Conservation (phyloP, 2,113 vertebrate species). For the Stomatorhinus ivindoensis region DNA sequence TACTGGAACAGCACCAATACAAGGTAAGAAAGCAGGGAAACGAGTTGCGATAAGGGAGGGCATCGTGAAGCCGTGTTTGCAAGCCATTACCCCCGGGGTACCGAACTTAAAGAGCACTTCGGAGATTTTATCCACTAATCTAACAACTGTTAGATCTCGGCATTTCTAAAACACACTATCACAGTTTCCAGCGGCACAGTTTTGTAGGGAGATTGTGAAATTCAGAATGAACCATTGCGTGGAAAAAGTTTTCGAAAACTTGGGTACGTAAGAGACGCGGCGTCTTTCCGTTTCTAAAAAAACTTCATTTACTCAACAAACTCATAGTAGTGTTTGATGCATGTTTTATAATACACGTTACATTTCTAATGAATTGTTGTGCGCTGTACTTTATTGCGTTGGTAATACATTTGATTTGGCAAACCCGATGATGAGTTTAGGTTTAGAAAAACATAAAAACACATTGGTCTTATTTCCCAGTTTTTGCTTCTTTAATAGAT, state of each 20-base stretch:
- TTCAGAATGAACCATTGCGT: not conserved
- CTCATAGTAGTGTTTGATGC: not conserved
- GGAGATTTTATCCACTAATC: not conserved
- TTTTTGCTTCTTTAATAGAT: not conserved
- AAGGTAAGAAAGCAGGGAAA: not conserved
- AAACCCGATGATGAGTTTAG: not conserved
- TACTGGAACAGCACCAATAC: constrained; percentile 23
- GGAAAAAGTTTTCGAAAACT: not conserved
- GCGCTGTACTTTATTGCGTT: not conserved
- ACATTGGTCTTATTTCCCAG: not conserved
- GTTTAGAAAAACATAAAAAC: not conserved
- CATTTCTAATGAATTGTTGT: not conserved
- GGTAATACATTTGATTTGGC: not conserved
- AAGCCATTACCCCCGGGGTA: not conserved
- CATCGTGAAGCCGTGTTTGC: not conserved
- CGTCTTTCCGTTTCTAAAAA: not conserved
- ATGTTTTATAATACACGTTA: not conserved
- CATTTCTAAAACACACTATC: not conserved
- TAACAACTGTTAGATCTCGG: not conserved
- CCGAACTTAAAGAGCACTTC: not conserved
- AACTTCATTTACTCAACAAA: not conserved
- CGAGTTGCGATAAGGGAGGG: not conserved
- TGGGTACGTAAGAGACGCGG: not conserved
- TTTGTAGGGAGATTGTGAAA: not conserved
- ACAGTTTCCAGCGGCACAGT: not conserved